These are phyloP conservation scores for Pungitius pungitius DNA, from an alignment of 2,113 vertebrate species.

Conservation along the genomic window DNA sequence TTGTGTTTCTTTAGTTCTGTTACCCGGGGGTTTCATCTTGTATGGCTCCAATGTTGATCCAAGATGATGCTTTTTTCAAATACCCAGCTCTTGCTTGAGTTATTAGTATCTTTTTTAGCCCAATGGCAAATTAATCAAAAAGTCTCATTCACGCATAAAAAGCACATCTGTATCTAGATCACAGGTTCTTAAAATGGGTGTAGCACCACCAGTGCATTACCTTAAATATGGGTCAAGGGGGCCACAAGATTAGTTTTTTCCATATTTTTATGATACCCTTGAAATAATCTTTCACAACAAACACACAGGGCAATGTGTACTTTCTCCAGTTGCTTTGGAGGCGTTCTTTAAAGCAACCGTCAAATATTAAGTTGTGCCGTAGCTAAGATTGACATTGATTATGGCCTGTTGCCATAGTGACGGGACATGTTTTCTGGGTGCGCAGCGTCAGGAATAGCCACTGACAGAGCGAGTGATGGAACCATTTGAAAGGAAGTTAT, in stretches of 20 bases:
- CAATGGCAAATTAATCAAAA: not conserved
- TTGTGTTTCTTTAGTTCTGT: not conserved
- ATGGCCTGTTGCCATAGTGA: conserved; percentile 35
- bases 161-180: not conserved
- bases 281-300: not conserved
- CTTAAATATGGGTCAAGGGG: not conserved
- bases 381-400: conserved; percentile 1
- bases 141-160: not conserved
- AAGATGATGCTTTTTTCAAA: not conserved
- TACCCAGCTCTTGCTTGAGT: not conserved
- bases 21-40: not conserved
- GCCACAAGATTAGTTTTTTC: not conserved
- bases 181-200: not conserved
- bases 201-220: not conserved
- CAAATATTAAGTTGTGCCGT: not conserved
- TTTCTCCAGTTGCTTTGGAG: not conserved
- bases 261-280: not conserved
- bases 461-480: not conserved
- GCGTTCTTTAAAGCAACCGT: not conserved
- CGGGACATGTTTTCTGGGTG: conserved; percentile 30
- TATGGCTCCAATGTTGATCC: not conserved
- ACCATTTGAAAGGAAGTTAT: not conserved
- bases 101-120: not conserved
- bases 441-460: conserved; percentile 26
- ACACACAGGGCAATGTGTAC: not conserved